Evolutionary conservation across 1,140 invertebrate genomes (phyloP).

Genomic region (Drosophila bipectinata): DNA sequence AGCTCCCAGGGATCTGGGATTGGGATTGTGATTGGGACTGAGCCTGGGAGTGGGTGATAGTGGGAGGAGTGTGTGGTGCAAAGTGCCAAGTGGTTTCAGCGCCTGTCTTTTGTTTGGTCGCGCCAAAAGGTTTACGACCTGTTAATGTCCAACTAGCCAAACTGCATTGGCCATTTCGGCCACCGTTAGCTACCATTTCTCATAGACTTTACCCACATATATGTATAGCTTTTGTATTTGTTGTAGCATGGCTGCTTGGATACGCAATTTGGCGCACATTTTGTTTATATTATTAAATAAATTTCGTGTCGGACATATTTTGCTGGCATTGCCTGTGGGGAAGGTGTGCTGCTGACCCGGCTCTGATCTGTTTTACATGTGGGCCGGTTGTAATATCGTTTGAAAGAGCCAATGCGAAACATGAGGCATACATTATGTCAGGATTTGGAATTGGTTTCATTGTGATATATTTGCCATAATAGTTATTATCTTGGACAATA

Average conservation of each 20-base stretch:
- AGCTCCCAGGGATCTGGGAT: slow-evolving; percentile 49
- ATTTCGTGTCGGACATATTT: slow-evolving; percentile 68
- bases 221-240: not conserved
- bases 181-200: slow-evolving; percentile 18
- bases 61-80: slow-evolving; percentile 32
- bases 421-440: slow-evolving; percentile 33
- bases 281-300: slow-evolving; percentile 81
- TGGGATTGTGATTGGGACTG: not conserved
- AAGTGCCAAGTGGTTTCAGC: slow-evolving; percentile 73
- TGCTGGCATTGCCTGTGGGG: slow-evolving; percentile 13
- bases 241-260: slow-evolving; percentile 53
- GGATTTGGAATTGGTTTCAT: slow-evolving; percentile 18
- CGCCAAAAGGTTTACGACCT: slow-evolving; percentile 82
- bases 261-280: slow-evolving; percentile 81
- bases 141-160: slow-evolving; percentile 80
- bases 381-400: slow-evolving; percentile 37
- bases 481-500: slow-evolving; percentile 8
- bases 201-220: not conserved
- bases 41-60: not conserved
- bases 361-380: slow-evolving; percentile 28
- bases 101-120: slow-evolving; percentile 75
- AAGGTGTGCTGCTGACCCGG: slow-evolving; percentile 40
- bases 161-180: slow-evolving; percentile 59
- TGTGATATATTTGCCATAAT: slow-evolving; percentile 24
- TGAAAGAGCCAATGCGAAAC: slow-evolving; percentile 36